These are phyloP conservation scores for Dendronephthya gigantea DNA, from an alignment of 64 coral and sea anemone species.

Conservation along the genomic window DNA sequence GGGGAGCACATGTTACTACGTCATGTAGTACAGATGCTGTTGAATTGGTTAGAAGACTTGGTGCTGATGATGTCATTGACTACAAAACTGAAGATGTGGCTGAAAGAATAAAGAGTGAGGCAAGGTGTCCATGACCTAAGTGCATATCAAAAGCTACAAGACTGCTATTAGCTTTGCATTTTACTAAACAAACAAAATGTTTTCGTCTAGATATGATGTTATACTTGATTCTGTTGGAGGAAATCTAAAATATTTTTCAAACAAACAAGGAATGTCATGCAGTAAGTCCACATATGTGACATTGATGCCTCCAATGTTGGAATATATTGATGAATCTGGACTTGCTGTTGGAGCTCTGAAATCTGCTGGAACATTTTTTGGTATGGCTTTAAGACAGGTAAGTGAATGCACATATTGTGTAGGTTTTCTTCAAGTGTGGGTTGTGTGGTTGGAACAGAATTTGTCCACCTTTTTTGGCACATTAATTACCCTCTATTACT, in stretches of 20 bases:
- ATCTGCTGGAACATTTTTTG: background rate
- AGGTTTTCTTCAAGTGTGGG: too few species aligned
- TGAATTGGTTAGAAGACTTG: background rate
- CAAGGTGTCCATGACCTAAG: too few species aligned
- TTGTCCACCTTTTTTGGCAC: too few species aligned
- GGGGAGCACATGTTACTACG: slow-evolving; percentile 1
- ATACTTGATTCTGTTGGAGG: background rate
- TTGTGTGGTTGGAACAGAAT: too few species aligned
- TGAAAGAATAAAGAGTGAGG: background rate
- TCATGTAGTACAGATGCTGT: slow-evolving; percentile 8
- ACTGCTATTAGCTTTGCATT: too few species aligned
- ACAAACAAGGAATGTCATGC: background rate
- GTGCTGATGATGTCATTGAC: background rate
- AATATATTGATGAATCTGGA: background rate
- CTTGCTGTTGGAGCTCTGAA: background rate
- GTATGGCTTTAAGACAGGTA: background rate
- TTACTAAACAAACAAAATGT: background rate
- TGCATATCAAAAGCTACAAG: too few species aligned
- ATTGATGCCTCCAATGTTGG: background rate
- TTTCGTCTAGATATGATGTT: background rate
- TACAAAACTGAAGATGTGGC: background rate
- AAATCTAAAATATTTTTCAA: background rate
- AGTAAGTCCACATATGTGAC: background rate
- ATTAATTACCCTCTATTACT: too few species aligned
- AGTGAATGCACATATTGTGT: too few species aligned